Evolutionary conservation across 2,888 invertebrate genomes (phyloP), one percentile per base, ranked within the genome.

Genomic region (Phyto melanocephala): DNA sequence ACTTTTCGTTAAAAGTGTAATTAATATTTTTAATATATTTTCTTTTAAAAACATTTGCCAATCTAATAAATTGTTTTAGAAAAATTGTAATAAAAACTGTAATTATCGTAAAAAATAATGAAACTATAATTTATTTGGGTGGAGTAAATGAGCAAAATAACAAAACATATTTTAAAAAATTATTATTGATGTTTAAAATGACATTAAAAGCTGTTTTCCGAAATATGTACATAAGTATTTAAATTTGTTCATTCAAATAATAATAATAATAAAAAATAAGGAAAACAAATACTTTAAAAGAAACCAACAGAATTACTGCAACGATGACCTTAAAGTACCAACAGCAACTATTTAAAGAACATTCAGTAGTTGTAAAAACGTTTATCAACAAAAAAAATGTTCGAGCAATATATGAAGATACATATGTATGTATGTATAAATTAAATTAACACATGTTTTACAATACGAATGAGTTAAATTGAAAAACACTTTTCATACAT

Each of bases 401-500:
- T n/a, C n/a, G n/a, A n/a, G n/a, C n/a, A n/a, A n/a, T n/a, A n/a
- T n/a, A n/a, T n/a, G n/a, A n/a, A n/a, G n/a, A n/a, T n/a, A n/a
- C n/a, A n/a, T n/a, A n/a, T n/a, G n/a, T n/a, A n/a, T n/a, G n/a
- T 67, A 47, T 60, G 70, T 70, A 75, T 65, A 75, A 58, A 68
- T 70, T 45, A 70, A 70, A 62, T 77, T 78, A 79, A 82, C 81
- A 82, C 78, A 82, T 82, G 78, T 70, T 79, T n/a, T 35, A 75
- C 70, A 75, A 82, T 71, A 65, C 54, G 62, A 77, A 75, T 71
- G 65, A 79, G 65, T 70, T 74, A 45, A 75, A 52, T 33, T 52
- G 22, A 71, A 77, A 71, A 47, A 42, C 28, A 28, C 52, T 52
- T 47, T 28, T 42, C 54, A 37, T 71, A 50, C 7, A 6, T 60